These are phyloP conservation scores for Staurois parvus DNA, from an alignment of 2,797 vertebrate genomes.

Conservation along the genomic window DNA sequence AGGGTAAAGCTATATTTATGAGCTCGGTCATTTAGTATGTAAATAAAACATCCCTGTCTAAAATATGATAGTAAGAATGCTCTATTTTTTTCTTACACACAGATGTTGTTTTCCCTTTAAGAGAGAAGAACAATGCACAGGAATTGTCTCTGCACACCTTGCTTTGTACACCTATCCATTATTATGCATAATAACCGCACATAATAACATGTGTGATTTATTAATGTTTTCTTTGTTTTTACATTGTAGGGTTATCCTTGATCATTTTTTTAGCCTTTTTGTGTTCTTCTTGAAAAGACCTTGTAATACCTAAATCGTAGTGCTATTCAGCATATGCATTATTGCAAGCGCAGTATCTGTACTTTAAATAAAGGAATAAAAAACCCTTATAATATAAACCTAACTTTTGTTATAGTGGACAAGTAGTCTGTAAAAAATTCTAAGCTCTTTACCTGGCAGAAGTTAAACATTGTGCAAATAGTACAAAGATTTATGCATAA, in stretches of 20 bases:
- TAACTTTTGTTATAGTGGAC: not conserved
- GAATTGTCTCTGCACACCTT: slow-evolving; percentile 3
- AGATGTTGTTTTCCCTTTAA: slow-evolving; percentile 23
- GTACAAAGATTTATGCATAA: no score
- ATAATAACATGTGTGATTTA: slow-evolving; percentile 5
- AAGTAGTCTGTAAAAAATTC: no score
- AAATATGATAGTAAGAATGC: slow-evolving; percentile 17
- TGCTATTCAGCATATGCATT: no score
- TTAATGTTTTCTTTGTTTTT: not conserved
- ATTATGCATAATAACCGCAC: not conserved
- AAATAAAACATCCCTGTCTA: not conserved
- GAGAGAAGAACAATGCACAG: slow-evolving; percentile 15
- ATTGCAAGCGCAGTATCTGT: no score
- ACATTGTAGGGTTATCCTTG: slow-evolving; percentile 16
- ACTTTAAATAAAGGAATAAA: no score
- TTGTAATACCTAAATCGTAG: not conserved
- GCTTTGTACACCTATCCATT: not conserved
- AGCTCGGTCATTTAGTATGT: not conserved
- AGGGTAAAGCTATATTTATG: no score
- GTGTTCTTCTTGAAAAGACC: not conserved
- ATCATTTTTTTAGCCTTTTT: slow-evolving; percentile 14
- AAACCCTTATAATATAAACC: not conserved
- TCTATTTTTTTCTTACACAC: not conserved
- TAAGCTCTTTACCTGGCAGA: no score
- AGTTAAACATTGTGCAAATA: no score